Conservation (phyloP, 2,888 invertebrate genomes). For the Acanthosepion lycidas region DNA sequence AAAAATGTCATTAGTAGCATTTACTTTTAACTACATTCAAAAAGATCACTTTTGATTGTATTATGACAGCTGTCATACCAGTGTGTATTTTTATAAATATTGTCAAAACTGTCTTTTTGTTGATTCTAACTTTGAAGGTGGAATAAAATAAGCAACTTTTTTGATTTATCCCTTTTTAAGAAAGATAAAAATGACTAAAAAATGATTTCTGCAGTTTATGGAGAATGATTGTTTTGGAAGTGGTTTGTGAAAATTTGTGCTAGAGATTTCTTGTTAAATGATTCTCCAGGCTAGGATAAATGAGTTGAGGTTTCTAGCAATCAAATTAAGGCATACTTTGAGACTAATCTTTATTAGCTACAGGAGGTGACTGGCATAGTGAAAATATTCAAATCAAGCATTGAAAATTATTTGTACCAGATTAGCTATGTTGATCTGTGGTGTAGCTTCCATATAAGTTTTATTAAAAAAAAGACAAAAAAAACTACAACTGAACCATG, state of each 20-base stretch:
- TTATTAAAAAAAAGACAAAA: not conserved
- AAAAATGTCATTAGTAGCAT: not conserved
- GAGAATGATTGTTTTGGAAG: not conserved
- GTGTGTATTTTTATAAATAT: not conserved
- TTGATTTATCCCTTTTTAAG: too few relatives aligned
- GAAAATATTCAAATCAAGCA: not conserved
- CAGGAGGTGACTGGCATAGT: not conserved
- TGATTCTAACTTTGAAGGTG: too few relatives aligned
- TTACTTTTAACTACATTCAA: not conserved
- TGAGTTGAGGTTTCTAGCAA: not conserved
- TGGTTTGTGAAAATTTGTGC: not conserved
- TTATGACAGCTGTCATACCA: not conserved
- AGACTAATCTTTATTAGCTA: too few relatives aligned
- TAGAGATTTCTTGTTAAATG: not conserved
- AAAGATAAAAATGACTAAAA: not conserved
- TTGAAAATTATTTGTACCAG: not conserved
- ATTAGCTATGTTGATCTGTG: not conserved
- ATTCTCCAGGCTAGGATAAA: not conserved
- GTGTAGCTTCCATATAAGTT: not conserved
- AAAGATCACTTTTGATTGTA: not conserved
- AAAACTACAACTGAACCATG: not conserved
- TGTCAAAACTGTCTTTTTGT: too few relatives aligned
- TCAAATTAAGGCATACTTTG: not conserved
- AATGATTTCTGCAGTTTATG: not conserved
- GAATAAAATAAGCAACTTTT: too few relatives aligned